phyloP scores from a whole-genome alignment of 2,797 vertebrate species.

The Myripristis murdjan region DNA sequence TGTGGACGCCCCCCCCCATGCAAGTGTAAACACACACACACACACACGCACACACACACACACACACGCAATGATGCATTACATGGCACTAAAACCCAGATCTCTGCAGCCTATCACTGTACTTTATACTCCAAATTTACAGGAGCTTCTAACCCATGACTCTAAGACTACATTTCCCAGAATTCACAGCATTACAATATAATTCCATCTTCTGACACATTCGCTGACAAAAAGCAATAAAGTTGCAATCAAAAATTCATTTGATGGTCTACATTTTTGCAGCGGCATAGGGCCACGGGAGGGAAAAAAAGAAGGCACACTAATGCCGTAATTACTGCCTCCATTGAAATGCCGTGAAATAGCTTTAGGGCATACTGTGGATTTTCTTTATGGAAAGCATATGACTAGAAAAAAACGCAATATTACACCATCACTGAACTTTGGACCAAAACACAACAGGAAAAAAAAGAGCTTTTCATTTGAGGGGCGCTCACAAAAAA shows the following conservation, averaged over 20 bases:
- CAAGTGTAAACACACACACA: slow-evolving; percentile 51
- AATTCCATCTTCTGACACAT: slow-evolving; percentile 37
- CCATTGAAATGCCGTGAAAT: slow-evolving; percentile 62
- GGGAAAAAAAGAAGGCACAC: slow-evolving; percentile 62
- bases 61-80: slow-evolving; percentile 23
- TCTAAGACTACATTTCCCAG: slow-evolving; percentile 59
- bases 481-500: slow-evolving; percentile 29
- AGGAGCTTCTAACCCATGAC: slow-evolving; percentile 42
- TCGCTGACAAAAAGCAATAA: slow-evolving; percentile 39
- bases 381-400: slow-evolving; percentile 61
- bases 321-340: slow-evolving; percentile 75
- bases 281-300: slow-evolving; percentile 32
- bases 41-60: slow-evolving; percentile 28
- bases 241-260: slow-evolving; percentile 24
- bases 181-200: slow-evolving; percentile 57
- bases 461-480: slow-evolving; percentile 5
- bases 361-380: slow-evolving; percentile 45
- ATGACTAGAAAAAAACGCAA: slow-evolving; percentile 63
- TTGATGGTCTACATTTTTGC: slow-evolving; percentile 45
- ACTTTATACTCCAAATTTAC: slow-evolving; percentile 13
- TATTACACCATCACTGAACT: slow-evolving; percentile 74
- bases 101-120: slow-evolving; percentile 18
- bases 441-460: slow-evolving; percentile 69
- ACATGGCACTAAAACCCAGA: slow-evolving; percentile 27
- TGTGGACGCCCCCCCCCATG: slow-evolving; percentile 46